A percentile compares a stretch with the other conserved stretches of the same genome.
Conservation (phyloP, 2,888 invertebrate genomes). For the Scaptomyza reducta region DNA sequence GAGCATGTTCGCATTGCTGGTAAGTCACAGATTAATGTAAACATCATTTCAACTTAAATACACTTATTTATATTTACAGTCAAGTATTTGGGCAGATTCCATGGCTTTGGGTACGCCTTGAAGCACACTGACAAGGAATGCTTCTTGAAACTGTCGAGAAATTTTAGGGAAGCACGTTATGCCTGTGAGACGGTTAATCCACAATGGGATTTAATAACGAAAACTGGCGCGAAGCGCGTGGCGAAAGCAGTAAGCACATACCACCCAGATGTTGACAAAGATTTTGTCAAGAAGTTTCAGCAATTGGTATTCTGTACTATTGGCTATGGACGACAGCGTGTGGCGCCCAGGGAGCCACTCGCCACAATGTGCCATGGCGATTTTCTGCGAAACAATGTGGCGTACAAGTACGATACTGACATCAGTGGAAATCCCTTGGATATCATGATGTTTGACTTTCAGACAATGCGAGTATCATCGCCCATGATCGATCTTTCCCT, state of each 20-base stretch:
- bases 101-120: conserved; percentile 81
- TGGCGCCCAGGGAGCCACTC: conserved; percentile 80
- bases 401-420: conserved; percentile 78
- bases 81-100: conserved; percentile 79
- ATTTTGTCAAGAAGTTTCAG: conserved; percentile 68
- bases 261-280: conserved; percentile 65
- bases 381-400: conserved; percentile 83
- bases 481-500: conserved; percentile 82
- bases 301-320: conserved; percentile 42
- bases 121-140: conserved; percentile 61
- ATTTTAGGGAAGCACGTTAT: conserved; percentile 78
- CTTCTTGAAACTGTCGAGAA: conserved; percentile 63
- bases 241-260: conserved; percentile 45
- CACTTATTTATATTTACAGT: conserved; percentile 32
- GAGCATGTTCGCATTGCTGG: conserved; percentile 81
- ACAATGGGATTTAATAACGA: conserved; percentile 47
- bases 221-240: conserved; percentile 49
- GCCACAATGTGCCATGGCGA: conserved; percentile 83
- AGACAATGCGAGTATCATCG: conserved; percentile 81
- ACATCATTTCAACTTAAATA: not conserved
- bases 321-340: conserved; percentile 66
- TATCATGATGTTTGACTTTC: conserved; percentile 84
- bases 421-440: conserved; percentile 63
- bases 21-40: conserved; percentile 16
- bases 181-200: conserved; percentile 39